phyloP scores from a whole-genome alignment of 1,140 invertebrate genomes.

The Tribolium castaneum region DNA sequence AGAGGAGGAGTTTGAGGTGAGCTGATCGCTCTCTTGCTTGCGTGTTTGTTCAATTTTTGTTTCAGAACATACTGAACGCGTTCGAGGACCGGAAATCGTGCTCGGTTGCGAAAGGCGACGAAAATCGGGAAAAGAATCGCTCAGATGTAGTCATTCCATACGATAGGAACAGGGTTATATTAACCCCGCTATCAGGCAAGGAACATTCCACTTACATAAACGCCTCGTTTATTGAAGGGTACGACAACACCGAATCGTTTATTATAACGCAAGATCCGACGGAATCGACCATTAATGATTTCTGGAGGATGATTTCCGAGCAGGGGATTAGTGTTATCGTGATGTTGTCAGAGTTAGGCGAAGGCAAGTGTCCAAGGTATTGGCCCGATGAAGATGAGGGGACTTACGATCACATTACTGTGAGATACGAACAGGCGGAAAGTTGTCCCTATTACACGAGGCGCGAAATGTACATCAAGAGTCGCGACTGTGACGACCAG shows the following conservation, averaged over 20 bases:
- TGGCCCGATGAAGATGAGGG: conserved; percentile 92
- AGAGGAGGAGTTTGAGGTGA: conserved; percentile 88
- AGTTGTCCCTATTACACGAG: conserved; percentile 88
- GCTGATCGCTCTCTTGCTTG: conserved; percentile 41
- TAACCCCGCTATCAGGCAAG: conserved; percentile 81
- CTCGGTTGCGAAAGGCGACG: conserved; percentile 82
- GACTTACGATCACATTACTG: conserved; percentile 84
- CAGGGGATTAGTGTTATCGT: conserved; percentile 91
- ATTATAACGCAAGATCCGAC: conserved; percentile 96
- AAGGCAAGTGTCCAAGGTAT: conserved; percentile 85
- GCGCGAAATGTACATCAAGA: conserved; percentile 83
- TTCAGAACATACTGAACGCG: conserved; percentile 82
- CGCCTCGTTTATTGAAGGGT: conserved; percentile 96
- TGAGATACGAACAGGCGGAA: conserved; percentile 88
- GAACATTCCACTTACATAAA: conserved; percentile 97
- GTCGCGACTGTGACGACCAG: conserved; percentile 80
- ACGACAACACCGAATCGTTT: conserved; percentile 93
- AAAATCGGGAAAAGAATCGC: conserved; percentile 90
- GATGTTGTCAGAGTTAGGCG: conserved; percentile 91
- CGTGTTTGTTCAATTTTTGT: too few species aligned
- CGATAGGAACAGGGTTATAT: conserved; percentile 89
- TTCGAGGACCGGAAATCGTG: conserved; percentile 86
- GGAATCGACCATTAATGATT: conserved; percentile 88
- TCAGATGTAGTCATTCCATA: conserved; percentile 90
- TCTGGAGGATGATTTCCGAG: conserved; percentile 97